Conservation (phyloP, 2,113 vertebrate species). For the Thunnus maccoyii region DNA sequence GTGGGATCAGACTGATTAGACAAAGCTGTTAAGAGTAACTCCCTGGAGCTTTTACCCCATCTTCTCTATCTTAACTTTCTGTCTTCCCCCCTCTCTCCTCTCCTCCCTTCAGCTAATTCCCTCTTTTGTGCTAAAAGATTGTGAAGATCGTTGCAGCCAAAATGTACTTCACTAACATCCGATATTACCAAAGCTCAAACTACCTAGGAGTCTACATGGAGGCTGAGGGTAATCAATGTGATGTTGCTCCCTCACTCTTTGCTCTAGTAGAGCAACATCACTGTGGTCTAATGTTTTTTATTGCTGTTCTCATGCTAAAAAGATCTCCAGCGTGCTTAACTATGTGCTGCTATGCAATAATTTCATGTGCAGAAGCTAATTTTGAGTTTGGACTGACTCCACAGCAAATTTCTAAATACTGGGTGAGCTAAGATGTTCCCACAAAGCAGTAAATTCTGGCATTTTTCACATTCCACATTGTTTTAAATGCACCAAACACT, state of each 20-base stretch:
- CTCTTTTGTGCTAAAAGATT: constrained; percentile 35
- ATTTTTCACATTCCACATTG: background rate
- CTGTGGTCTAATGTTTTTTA: constrained; percentile 25
- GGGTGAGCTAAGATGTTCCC: background rate
- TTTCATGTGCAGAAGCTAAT: background rate
- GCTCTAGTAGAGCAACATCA: constrained; percentile 20
- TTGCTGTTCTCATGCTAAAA: constrained; percentile 11
- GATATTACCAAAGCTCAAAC: constrained; percentile 35
- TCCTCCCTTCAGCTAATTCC: constrained; percentile 41
- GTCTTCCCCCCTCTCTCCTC: constrained; percentile 17
- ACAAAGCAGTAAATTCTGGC: background rate
- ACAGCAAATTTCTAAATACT: background rate
- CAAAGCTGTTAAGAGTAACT: constrained; percentile 63
- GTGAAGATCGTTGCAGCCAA: constrained; percentile 37
- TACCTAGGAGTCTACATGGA: constrained; percentile 19
- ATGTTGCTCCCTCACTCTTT: constrained; percentile 24
- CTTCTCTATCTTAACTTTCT: constrained; percentile 42
- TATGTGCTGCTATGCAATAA: background rate
- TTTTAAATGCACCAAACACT: background rate
- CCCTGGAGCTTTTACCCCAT: constrained; percentile 54
- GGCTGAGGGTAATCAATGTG: constrained; percentile 30
- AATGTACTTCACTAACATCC: constrained; percentile 24
- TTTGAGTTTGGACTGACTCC: background rate
- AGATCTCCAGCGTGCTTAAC: background rate
- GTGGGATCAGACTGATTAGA: constrained; percentile 75